Base-by-base conservation (phyloP, 2,113 vertebrate species). In the Notarius lentiginosus region DNA sequence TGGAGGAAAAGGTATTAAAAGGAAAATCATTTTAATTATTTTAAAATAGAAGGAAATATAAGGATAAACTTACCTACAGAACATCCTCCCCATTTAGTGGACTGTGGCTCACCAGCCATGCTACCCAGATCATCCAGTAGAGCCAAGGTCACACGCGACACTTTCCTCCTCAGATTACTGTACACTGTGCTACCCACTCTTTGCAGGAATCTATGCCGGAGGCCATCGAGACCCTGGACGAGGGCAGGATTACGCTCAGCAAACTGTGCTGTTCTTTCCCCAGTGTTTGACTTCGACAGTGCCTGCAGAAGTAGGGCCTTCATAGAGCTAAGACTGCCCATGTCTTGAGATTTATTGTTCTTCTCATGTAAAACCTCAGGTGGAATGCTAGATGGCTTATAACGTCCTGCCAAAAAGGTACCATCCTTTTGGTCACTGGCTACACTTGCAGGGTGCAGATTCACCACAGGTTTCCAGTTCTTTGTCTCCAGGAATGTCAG, bases 381-480 rank as follows among this genome's bases (percentile, higher is more conserved):
- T 5, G 91, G 93, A 87, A 96, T 72, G 34, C 92, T 95, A 87
- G 96, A 95, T 18, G 95, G 95, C 82, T 92, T 95, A 10, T 94
- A 91, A 80, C 92, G 94, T 27, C 92, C 95, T 51, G 91, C 90
- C 1, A 86, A 76, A 10, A 87, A 49, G 0, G 89, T 89, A 47
- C n/a, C 89, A 1, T 86, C 87, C 73, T 83, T 91, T 79, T 88
- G 91, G 47, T 93, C 92, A n/a, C 79, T 89, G 15, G 73, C 87
- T 73, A 92, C 91, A 2, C 87, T 88, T 72, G 87, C 87, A 47
- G 96, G 93, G 87, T 96, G 96, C 70, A 97, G 89, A 91, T 95
- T 96, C 76, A 97, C 93, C 63, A 96, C 91, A 4, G 96, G 95
- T 88, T 94, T 96, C 97, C 97, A 97, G 89, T 95, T 96, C n/a